phyloP scores from a whole-genome alignment of 2,113 vertebrate species.

The Ramphastos sulfuratus region DNA sequence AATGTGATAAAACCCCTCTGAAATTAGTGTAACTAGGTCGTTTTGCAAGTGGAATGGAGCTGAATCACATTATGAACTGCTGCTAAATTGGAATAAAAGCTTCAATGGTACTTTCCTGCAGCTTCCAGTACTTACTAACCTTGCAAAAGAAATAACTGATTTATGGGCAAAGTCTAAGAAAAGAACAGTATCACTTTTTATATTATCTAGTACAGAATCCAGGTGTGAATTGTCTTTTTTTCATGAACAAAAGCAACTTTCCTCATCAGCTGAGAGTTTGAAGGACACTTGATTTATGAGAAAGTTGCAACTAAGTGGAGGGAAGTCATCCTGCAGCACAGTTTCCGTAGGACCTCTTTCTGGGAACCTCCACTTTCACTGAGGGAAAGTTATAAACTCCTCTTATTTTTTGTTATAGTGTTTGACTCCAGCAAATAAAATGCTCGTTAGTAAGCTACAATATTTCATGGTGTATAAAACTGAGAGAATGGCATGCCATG shows the following conservation, averaged over 20 bases:
- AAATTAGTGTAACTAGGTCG: rapidly evolving
- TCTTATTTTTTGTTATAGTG: background rate
- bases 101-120: background rate
- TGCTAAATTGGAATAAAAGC: background rate
- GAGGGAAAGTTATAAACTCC: background rate
- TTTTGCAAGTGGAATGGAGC: background rate
- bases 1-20: background rate
- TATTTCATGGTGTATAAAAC: background rate
- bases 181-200: background rate
- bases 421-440: background rate
- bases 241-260: background rate
- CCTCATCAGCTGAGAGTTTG: background rate
- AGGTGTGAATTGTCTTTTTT: background rate
- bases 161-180: background rate
- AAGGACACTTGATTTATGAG: background rate
- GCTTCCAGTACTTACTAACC: background rate
- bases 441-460: background rate
- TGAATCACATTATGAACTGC: background rate
- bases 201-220: background rate
- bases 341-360: background rate
- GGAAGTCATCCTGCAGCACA: background rate
- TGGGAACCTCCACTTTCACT: background rate
- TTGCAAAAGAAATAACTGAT: background rate
- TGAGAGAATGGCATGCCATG: background rate
- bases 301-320: background rate